Conservation (phyloP, 2,888 invertebrate species). For the Brachyptera putata region DNA sequence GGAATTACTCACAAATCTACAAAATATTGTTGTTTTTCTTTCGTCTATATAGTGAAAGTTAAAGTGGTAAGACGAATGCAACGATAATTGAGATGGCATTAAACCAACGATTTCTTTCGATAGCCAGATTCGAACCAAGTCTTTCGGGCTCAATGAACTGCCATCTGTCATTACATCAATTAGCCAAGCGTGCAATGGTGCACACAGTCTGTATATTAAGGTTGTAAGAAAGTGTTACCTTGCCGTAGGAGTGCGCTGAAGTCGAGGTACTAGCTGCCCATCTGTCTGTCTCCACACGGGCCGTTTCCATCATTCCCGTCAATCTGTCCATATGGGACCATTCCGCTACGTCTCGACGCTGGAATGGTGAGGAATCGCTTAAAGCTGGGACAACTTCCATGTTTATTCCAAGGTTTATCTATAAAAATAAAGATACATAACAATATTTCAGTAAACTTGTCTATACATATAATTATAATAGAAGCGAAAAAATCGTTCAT, state of each 20-base stretch:
- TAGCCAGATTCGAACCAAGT: no score
- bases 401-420: background rate
- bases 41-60: no score
- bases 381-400: background rate
- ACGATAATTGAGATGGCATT: no score
- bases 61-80: no score
- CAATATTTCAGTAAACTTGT: background rate
- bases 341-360: slow-evolving; percentile 53
- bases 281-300: slow-evolving; percentile 52
- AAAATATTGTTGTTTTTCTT: no score
- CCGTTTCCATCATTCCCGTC: slow-evolving; percentile 52
- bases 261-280: slow-evolving; percentile 50
- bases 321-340: slow-evolving; percentile 53
- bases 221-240: no score
- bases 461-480: background rate
- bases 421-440: background rate
- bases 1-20: no score
- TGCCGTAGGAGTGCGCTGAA: slow-evolving; percentile 51
- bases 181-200: no score
- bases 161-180: no score
- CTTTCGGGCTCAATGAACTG: no score
- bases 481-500: background rate
- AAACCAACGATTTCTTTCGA: no score
- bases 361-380: slow-evolving; percentile 45
- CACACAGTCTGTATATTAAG: no score